Percentiles rank a stretch among this genome's conserved stretches.
Conservation (phyloP, 2,888 invertebrate genomes). For the Chalcis sispes region DNA sequence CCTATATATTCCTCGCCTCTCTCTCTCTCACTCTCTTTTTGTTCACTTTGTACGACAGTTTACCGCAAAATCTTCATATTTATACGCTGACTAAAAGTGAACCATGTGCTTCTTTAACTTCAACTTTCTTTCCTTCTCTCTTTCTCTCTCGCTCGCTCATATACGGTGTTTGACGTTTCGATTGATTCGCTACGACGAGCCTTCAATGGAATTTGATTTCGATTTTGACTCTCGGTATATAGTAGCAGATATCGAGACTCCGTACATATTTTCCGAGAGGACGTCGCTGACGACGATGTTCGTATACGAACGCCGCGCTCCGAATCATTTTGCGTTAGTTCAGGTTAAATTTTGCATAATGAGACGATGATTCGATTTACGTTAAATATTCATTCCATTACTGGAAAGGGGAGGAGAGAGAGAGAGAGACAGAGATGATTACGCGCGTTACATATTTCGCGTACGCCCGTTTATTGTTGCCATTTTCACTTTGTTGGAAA, state of each 20-base stretch:
- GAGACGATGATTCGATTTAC: slow-evolving; percentile 39
- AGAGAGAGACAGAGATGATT: too few relatives aligned
- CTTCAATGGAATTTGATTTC: slow-evolving; percentile 41
- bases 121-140: too few relatives aligned
- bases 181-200: too few relatives aligned
- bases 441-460: too few relatives aligned
- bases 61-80: slow-evolving; percentile 53
- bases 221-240: not conserved
- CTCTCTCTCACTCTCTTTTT: not conserved
- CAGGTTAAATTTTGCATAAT: slow-evolving; percentile 34
- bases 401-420: too few relatives aligned
- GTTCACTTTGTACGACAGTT: slow-evolving; percentile 30
- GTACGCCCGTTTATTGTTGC: too few relatives aligned
- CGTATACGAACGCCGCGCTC: not conserved
- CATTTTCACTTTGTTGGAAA: too few relatives aligned
- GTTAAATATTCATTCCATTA: slow-evolving; percentile 16
- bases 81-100: slow-evolving; percentile 25
- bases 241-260: not conserved
- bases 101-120: not conserved
- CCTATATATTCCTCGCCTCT: not conserved
- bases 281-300: not conserved
- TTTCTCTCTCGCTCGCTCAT: too few relatives aligned
- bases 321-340: slow-evolving; percentile 2
- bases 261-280: too few relatives aligned
- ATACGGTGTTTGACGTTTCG: too few relatives aligned